These are phyloP conservation scores for Drosophila lowei DNA, from an alignment of 1,140 invertebrate species.

Conservation along the genomic window DNA sequence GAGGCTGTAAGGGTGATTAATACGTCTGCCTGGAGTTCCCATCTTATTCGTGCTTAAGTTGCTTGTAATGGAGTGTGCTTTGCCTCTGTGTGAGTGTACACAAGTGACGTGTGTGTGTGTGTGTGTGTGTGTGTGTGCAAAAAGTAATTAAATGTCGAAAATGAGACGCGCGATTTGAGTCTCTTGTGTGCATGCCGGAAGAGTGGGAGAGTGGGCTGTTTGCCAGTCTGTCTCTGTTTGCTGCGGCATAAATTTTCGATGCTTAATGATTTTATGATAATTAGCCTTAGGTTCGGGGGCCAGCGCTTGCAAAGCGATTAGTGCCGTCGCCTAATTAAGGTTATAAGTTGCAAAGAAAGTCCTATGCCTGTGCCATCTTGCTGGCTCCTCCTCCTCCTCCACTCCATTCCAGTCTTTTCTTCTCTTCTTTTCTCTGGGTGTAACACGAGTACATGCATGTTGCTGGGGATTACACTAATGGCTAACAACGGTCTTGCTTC, in stretches of 20 bases:
- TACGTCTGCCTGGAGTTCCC: background rate
- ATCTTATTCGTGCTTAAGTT: constrained; percentile 48
- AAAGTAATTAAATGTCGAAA: constrained; percentile 77
- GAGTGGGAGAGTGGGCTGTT: background rate
- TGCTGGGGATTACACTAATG: too few species aligned
- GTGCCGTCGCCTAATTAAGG: constrained; percentile 72
- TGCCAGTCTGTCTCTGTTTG: constrained; percentile 22
- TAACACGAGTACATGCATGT: too few species aligned
- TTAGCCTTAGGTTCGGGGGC: constrained; percentile 65
- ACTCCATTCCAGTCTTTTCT: too few species aligned
- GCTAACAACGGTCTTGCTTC: too few species aligned
- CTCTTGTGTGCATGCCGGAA: constrained; percentile 9
- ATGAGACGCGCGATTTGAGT: constrained; percentile 70
- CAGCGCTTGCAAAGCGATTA: constrained; percentile 72
- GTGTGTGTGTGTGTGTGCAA: constrained; percentile 37
- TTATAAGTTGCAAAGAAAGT: constrained; percentile 61
- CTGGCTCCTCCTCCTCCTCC: too few species aligned
- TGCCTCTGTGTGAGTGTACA: too few species aligned
- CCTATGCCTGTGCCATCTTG: constrained; percentile 27
- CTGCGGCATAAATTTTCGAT: constrained; percentile 70
- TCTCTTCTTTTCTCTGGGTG: too few species aligned
- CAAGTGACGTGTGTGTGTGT: constrained; percentile 7
- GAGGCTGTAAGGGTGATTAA: too few species aligned
- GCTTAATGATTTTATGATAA: constrained; percentile 80
- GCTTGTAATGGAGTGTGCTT: constrained; percentile 67